phyloP scores from a whole-genome alignment of 92 coral and sea anemone species.

The Scolanthus callimorphus region DNA sequence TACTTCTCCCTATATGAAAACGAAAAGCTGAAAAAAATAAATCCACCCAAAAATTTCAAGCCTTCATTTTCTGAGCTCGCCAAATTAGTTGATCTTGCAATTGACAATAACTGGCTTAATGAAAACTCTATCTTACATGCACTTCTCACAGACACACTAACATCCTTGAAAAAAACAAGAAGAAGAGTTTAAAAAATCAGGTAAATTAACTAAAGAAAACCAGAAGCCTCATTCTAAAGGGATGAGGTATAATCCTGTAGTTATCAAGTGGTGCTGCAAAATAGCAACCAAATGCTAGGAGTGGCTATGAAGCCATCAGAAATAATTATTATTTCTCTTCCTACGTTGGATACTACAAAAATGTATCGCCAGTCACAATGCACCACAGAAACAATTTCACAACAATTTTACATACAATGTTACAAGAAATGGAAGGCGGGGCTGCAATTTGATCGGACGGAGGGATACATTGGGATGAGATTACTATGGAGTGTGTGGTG shows the following conservation, averaged over 20 bases:
- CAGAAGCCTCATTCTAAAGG: slow-evolving; percentile 39
- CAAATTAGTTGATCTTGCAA: slow-evolving; percentile 16
- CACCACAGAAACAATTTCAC: slow-evolving; percentile 21
- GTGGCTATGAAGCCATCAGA: slow-evolving; percentile 40
- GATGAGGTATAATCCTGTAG: slow-evolving; percentile 51
- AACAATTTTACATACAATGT: slow-evolving; percentile 18
- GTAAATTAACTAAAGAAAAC: slow-evolving; percentile 14
- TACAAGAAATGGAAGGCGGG: slow-evolving; percentile 45
- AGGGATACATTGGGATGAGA: slow-evolving; percentile 60
- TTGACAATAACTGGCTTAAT: slow-evolving; percentile 14
- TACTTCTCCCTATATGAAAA: slow-evolving; percentile 11
- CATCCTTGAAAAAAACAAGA: slow-evolving; percentile 1
- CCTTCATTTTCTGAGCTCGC: slow-evolving; percentile 27
- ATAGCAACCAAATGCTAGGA: slow-evolving; percentile 36
- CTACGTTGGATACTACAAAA: slow-evolving; percentile 34
- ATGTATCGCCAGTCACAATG: slow-evolving; percentile 27
- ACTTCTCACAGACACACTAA: slow-evolving; percentile 22
- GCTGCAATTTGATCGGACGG: slow-evolving; percentile 49
- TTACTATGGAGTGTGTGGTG: slow-evolving; percentile 38
- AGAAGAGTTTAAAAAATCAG: slow-evolving; percentile 2
- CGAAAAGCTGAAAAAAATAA: slow-evolving; percentile 10
- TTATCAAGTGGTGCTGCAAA: slow-evolving; percentile 47
- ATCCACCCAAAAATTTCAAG: slow-evolving; percentile 25
- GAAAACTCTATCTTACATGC: slow-evolving; percentile 33
- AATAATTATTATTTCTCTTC: slow-evolving; percentile 41